These are phyloP conservation scores for Microplitis demolitor DNA, from an alignment of 1,140 invertebrate species.

Conservation along the genomic window DNA sequence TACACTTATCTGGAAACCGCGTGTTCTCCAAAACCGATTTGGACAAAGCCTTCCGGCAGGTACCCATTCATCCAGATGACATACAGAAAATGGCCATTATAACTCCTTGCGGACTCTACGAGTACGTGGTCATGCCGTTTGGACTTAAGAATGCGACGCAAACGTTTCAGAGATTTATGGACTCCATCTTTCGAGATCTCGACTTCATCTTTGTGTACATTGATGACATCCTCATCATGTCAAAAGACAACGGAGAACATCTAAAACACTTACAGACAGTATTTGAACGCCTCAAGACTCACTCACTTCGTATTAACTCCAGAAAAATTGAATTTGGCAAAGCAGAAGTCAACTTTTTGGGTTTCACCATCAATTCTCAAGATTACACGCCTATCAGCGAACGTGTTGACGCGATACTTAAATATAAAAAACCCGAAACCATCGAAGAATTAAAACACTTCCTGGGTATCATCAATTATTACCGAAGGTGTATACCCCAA, in stretches of 20 bases:
- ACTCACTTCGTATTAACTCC: slow-evolving; percentile 8
- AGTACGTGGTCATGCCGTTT: slow-evolving; percentile 52
- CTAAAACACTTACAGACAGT: slow-evolving; percentile 26
- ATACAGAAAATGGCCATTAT: slow-evolving; percentile 48
- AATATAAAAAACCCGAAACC: slow-evolving; percentile 42
- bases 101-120: slow-evolving; percentile 30
- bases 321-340: slow-evolving; percentile 16
- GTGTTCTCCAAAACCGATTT: slow-evolving; percentile 54
- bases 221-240: slow-evolving; percentile 30
- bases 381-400: slow-evolving; percentile 42
- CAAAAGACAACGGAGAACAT: slow-evolving; percentile 23
- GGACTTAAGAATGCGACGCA: slow-evolving; percentile 31
- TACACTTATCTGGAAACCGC: slow-evolving; percentile 37
- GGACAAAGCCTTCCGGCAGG: slow-evolving; percentile 53
- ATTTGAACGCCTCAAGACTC: slow-evolving; percentile 1
- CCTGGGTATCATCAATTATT: slow-evolving; percentile 56
- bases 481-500: slow-evolving; percentile 40
- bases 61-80: slow-evolving; percentile 41
- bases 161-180: slow-evolving; percentile 36
- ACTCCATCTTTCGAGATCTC: slow-evolving; percentile 18
- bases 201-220: slow-evolving; percentile 32
- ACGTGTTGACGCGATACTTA: neutral
- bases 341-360: slow-evolving; percentile 33
- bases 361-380: slow-evolving; percentile 38
- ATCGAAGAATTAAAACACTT: slow-evolving; percentile 48